Evolutionary conservation across 1,140 invertebrate species (phyloP), one percentile per base, ranked within the genome.

Genomic region (Tyrophagus putrescentiae): DNA sequence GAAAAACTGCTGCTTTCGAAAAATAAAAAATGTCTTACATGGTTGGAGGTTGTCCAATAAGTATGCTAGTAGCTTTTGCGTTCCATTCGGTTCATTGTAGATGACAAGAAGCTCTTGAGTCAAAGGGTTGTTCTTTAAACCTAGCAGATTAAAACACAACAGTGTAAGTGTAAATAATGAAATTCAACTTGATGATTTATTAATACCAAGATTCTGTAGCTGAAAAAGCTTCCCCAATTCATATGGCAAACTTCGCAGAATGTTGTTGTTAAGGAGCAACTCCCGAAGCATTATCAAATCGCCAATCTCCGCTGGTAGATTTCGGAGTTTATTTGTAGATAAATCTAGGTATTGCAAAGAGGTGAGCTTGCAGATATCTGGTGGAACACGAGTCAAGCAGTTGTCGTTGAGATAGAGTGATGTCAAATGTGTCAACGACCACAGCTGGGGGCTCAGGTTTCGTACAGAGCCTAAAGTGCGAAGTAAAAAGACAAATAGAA

Each of bases 171-270:
- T 27, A 1, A 36, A 56, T 45, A 28, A 57, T 36, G 3, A 57
- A 45, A 6, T 39, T 4, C 29, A 44, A 53, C 42, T 57, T 7
- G 60, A 57, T 54, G 27, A 53, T 3, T 11, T 13, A 33, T 33
- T 65, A 68, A 64, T 67, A 78, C 77, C 76, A 60, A 79, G 67
- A 53, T 68, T 76, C 75, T 92, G 85, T 64, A 99, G 78, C 74
- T 96, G 90, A 75, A 98, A 98, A 63, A 98, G 79, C 75, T 94
- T 95, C 64, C 95, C 95, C 67, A 99, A 78, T 75, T 98, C 93
- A 74, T 88, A 96, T 2, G 95, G 95, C 67, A 99, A 77, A 64
- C 85, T 82, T 52, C 92, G 79, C 63, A 99, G 77, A 70, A 83
- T 84, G 76, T 98, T 98, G 75, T 97, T 84, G 73, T 87, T 89